Conservation (phyloP, 2,888 invertebrate species). For the Agapostemon virescens region DNA sequence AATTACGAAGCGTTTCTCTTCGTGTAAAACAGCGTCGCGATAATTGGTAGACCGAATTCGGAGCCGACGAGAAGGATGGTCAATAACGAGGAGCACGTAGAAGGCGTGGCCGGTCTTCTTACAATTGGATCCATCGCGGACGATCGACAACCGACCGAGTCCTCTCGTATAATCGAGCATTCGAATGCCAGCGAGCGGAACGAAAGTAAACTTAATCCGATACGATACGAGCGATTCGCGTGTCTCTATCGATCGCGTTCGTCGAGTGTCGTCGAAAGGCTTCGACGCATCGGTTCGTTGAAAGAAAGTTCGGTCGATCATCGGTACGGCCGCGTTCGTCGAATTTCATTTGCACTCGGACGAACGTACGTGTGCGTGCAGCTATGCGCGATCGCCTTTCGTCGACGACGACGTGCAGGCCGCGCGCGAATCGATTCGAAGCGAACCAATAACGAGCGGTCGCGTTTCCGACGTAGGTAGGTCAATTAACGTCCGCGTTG, state of each 20-base stretch:
- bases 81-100: constrained; percentile 74
- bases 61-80: constrained; percentile 67
- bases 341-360: not conserved
- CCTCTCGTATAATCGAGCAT: constrained; percentile 48
- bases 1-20: constrained; percentile 7
- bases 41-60: constrained; percentile 73
- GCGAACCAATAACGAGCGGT: constrained; percentile 60
- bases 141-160: constrained; percentile 61
- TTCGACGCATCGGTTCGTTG: not conserved
- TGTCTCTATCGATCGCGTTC: not conserved
- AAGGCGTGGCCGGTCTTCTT: constrained; percentile 69
- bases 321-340: not conserved
- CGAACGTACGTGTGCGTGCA: constrained; percentile 44
- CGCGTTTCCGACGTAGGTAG: constrained; percentile 47
- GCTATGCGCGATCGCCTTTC: constrained; percentile 73
- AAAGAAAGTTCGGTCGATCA: not conserved
- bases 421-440: constrained; percentile 59
- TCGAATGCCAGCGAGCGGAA: constrained; percentile 71
- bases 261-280: not conserved
- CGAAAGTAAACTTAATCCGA: constrained; percentile 31
- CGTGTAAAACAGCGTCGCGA: constrained; percentile 68
- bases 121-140: constrained; percentile 44
- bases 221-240: not conserved
- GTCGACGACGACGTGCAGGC: constrained; percentile 33
- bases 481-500: constrained; percentile 55